Evolutionary conservation across 1,140 invertebrate species (phyloP), one percentile per base, ranked within the genome.

Genomic region (Drosophila punjabiensis): DNA sequence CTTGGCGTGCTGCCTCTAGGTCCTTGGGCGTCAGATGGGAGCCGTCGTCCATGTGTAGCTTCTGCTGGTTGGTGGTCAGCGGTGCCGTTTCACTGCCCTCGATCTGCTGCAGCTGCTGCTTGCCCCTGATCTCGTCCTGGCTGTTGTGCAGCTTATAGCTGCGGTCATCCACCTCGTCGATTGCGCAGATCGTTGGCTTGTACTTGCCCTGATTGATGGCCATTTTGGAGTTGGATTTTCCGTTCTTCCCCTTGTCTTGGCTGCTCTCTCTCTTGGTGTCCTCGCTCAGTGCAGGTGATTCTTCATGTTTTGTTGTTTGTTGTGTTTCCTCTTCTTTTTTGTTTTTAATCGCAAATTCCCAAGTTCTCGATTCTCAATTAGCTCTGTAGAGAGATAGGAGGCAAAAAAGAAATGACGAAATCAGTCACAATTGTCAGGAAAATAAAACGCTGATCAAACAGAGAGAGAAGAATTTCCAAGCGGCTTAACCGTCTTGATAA

Each of bases 161-260:
- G 32, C 85, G 91, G 79, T 92, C 91, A 48, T 92, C 91, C 56
- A 92, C 91, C 79, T 92, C 91, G 56, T 92, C 91, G 69, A 92
- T 92, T 61, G 91, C 78, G 60, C 82, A 89, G 28, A 92, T 86
- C 37, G 84, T 91, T 30, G 91, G 91, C 55, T 92, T 92, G 32
- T 92, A 92, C 35, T 92, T 92, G 66, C 91, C 91, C 76, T 91
- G 91, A 81, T 79, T 92, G 39, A 91, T 76, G 60, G 91, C 84
- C 91, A 92, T 92, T 47, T 7, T 56, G 20, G 10, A 10, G 33
- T 16, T 13, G 16, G 13, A 45, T 55, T 18, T 14, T 16, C 24
- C 9, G 8, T 32, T 45, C 33, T 56, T 16, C 37, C 43, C 8
- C 24, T 16, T 39, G 20, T 56, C 33, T 33, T 69, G 47, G 6